Evolutionary conservation across 2,797 vertebrate genomes (phyloP).

Genomic region (Lagocephalus sceleratus): DNA sequence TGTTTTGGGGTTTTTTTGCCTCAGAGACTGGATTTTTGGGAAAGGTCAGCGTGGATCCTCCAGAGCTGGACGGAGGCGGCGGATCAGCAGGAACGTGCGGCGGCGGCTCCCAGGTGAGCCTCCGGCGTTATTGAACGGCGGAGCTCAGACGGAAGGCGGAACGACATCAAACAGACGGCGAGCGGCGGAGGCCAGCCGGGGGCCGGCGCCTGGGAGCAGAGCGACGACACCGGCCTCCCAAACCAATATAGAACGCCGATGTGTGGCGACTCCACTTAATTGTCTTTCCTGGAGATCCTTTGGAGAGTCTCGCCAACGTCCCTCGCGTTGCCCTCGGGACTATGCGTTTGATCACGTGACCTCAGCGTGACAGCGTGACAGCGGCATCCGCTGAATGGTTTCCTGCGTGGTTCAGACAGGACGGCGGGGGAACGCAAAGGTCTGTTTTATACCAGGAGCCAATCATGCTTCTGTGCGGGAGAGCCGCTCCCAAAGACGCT

Average conservation of each 20-base stretch:
- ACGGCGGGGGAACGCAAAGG: too few relatives aligned
- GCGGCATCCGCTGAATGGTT: too few relatives aligned
- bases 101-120: conserved; percentile 33
- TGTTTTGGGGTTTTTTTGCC: too few relatives aligned
- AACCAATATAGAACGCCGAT: conserved; percentile 17
- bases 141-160: conserved; percentile 23
- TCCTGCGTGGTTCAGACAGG: too few relatives aligned
- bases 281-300: too few relatives aligned
- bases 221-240: conserved; percentile 27
- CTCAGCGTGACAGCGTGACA: too few relatives aligned
- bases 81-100: conserved; percentile 31
- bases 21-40: conserved; percentile 40
- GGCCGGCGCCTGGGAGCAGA: conserved; percentile 12
- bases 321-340: too few relatives aligned
- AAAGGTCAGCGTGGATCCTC: conserved; percentile 61
- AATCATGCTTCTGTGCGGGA: not conserved
- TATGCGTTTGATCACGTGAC: too few relatives aligned
- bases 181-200: conserved; percentile 14
- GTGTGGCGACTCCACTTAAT: not conserved
- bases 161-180: conserved; percentile 25
- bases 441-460: too few relatives aligned
- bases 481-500: not conserved
- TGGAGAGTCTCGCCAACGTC: too few relatives aligned
- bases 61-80: conserved; percentile 27
- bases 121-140: conserved; percentile 28